Evolutionary conservation across 2,113 vertebrate species (phyloP).

Genomic region (Xyrauchen texanus): DNA sequence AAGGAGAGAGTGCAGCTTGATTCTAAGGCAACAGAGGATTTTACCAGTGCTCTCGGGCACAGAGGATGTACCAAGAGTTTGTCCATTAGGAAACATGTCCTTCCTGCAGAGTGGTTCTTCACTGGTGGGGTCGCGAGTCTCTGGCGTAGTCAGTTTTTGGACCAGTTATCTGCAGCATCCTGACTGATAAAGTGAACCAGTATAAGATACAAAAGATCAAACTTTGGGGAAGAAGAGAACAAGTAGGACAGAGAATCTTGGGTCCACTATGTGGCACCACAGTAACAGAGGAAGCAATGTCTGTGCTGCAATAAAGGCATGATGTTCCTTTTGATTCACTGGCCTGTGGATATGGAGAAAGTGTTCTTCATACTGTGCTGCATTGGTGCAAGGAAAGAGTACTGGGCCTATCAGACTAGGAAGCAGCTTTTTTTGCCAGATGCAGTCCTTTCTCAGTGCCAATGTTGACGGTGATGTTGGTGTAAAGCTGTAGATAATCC

Average conservation of each 20-base stretch:
- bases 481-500: conserved; percentile 75
- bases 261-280: conserved; percentile 4
- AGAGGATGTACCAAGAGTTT: conserved; percentile 67
- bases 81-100: conserved; percentile 48
- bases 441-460: conserved; percentile 64
- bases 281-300: conserved; percentile 14
- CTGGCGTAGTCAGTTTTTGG: too few species aligned
- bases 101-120: conserved; percentile 6
- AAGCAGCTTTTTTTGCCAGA: background rate
- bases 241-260: background rate
- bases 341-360: conserved; percentile 10
- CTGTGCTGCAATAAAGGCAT: conserved; percentile 28
- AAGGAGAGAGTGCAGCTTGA: conserved; percentile 36
- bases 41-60: conserved; percentile 55
- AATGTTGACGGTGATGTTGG: conserved; percentile 81
- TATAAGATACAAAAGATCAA: background rate
- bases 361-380: conserved; percentile 35
- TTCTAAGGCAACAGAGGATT: conserved; percentile 73
- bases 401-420: background rate
- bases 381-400: too few species aligned
- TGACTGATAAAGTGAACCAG: conserved; percentile 27
- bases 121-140: too few species aligned
- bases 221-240: conserved; percentile 14
- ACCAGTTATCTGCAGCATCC: conserved; percentile 24
- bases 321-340: background rate